Evolutionary conservation across 1,140 invertebrate species (phyloP).

Genomic region (Dreissena rostriformis): DNA sequence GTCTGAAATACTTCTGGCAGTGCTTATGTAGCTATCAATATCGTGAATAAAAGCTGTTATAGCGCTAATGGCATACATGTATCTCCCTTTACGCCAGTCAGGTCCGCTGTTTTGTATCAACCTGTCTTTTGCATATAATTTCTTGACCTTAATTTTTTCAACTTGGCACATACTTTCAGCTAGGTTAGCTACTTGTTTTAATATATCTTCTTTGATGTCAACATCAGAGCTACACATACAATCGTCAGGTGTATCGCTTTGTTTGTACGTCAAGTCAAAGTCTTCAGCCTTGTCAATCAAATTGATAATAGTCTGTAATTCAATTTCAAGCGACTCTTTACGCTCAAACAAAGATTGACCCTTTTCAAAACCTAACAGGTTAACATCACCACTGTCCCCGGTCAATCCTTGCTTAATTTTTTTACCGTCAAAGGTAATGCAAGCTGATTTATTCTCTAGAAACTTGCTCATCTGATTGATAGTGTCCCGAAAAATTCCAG

Average conservation of each 20-base stretch:
- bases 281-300: neutral
- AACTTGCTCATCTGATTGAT: too few relatives aligned
- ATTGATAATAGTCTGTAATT: neutral
- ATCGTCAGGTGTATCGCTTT: neutral
- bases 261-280: too few relatives aligned
- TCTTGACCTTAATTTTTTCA: neutral
- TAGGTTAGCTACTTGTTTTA: too few relatives aligned
- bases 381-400: neutral
- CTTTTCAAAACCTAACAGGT: slow-evolving; percentile 18
- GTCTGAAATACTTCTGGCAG: neutral
- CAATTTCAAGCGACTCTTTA: neutral
- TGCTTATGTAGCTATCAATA: neutral
- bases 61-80: neutral
- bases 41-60: neutral
- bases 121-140: neutral
- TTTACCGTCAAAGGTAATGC: slow-evolving; percentile 6
- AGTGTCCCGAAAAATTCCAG: neutral
- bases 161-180: neutral
- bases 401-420: neutral
- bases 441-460: neutral
- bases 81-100: neutral
- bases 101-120: neutral
- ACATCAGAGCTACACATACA: neutral
- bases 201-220: neutral
- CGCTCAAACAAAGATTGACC: neutral